Evolutionary conservation across 2,797 vertebrate genomes (phyloP).

Genomic region (Avahi laniger): DNA sequence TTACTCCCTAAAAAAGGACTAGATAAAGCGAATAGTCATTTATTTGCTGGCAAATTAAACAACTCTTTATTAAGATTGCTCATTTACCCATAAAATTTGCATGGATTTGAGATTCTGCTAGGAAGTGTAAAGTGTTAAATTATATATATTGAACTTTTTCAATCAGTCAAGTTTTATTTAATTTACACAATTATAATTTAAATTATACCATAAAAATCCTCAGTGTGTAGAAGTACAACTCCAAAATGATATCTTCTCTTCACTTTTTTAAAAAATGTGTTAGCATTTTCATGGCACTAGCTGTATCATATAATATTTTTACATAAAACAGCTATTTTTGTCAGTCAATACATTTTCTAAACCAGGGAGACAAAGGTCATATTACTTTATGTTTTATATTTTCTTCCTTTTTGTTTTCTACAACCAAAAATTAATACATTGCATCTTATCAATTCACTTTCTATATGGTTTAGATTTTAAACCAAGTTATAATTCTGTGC

Average conservation of each 20-base stretch:
- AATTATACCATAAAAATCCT: constrained; percentile 3
- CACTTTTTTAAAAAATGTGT: neutral
- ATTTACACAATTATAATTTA: neutral
- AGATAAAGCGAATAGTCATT: neutral
- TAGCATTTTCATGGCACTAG: neutral
- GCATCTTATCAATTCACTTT: neutral
- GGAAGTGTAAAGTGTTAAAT: neutral
- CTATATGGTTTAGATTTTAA: neutral
- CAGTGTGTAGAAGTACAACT: neutral
- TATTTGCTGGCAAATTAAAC: neutral
- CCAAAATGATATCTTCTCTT: neutral
- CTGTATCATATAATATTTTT: neutral
- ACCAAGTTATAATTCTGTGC: neutral
- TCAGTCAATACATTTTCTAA: neutral
- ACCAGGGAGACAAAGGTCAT: neutral
- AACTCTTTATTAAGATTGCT: neutral
- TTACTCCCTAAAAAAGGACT: neutral
- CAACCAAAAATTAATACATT: neutral
- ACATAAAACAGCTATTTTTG: neutral
- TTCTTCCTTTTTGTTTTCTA: neutral
- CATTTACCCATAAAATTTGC: neutral
- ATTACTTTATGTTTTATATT: neutral
- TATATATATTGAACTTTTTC: neutral
- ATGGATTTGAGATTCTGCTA: neutral
- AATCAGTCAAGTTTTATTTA: constrained; percentile 10